These are phyloP conservation scores for Bombyx huttoni DNA, from an alignment of 2,888 invertebrate species.

Conservation along the genomic window DNA sequence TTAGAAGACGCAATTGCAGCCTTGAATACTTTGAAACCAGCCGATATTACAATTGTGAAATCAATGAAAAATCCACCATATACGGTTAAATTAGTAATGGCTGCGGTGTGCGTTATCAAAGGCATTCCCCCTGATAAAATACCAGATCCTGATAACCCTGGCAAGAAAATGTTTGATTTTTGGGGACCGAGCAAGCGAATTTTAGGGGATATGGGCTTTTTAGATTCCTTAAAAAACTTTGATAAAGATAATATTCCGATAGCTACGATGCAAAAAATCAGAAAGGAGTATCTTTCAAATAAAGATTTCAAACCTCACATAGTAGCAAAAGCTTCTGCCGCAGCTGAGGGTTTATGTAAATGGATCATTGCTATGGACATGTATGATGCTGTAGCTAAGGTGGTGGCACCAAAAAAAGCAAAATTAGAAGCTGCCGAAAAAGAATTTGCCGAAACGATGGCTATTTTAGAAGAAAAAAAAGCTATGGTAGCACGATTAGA, in stretches of 20 bases:
- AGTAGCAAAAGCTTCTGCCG: constrained; percentile 91
- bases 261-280: constrained; percentile 79
- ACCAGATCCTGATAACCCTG: constrained; percentile 78
- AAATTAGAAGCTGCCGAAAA: constrained; percentile 85
- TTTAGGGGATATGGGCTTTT: constrained; percentile 85
- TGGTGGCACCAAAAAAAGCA: constrained; percentile 88
- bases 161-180: constrained; percentile 81
- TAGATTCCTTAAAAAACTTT: constrained; percentile 81
- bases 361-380: constrained; percentile 94
- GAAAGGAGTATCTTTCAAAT: constrained; percentile 81
- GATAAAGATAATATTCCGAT: constrained; percentile 88
- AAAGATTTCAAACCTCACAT: constrained; percentile 84
- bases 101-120: constrained; percentile 92
- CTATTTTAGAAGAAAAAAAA: constrained; percentile 86
- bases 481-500: constrained; percentile 83
- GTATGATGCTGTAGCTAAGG: constrained; percentile 87
- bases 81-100: constrained; percentile 87
- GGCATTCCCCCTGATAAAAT: constrained; percentile 83
- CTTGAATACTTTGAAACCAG: constrained; percentile 87
- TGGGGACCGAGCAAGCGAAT: constrained; percentile 90
- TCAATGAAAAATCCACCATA: constrained; percentile 91
- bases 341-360: constrained; percentile 93
- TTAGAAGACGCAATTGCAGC: constrained; percentile 83
- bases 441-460: constrained; percentile 87
- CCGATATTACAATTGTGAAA: constrained; percentile 88